Percentiles rank a stretch among this genome's conserved stretches.
These are phyloP conservation scores for Thereva unica DNA, from an alignment of 2,888 invertebrate species.

Conservation along the genomic window DNA sequence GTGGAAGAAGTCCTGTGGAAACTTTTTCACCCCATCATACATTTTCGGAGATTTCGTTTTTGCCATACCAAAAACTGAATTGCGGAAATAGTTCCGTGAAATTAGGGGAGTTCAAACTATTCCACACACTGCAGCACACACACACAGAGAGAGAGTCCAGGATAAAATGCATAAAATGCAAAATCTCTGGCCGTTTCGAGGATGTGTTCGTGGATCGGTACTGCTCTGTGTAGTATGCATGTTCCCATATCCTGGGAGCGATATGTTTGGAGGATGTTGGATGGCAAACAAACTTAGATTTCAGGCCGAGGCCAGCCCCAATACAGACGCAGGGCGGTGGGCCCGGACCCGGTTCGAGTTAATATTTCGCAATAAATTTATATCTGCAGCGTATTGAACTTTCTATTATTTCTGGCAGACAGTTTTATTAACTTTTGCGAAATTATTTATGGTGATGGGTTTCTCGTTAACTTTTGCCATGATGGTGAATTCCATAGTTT, in stretches of 20 bases:
- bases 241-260: too few relatives aligned
- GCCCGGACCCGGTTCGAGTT: slow-evolving; percentile 3
- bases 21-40: slow-evolving; percentile 31
- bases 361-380: slow-evolving; percentile 39
- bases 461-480: background rate
- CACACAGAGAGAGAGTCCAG: background rate
- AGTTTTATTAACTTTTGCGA: slow-evolving; percentile 38
- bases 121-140: background rate
- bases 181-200: too few relatives aligned
- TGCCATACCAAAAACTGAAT: slow-evolving; percentile 14
- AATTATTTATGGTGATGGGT: slow-evolving; percentile 35
- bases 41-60: slow-evolving; percentile 35
- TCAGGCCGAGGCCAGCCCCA: slow-evolving; percentile 11
- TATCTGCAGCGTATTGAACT: slow-evolving; percentile 37
- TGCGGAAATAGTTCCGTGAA: slow-evolving; percentile 30
- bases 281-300: slow-evolving; percentile 22
- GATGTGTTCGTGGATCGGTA: too few relatives aligned
- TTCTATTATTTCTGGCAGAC: slow-evolving; percentile 37
- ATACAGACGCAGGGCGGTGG: background rate
- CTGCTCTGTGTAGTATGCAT: too few relatives aligned
- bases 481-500: too few relatives aligned
- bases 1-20: slow-evolving; percentile 22
- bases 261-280: background rate
- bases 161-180: background rate
- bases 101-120: slow-evolving; percentile 11